Evolutionary conservation across 2,797 vertebrate genomes (phyloP), one percentile per base, ranked within the genome.

Genomic region (Leuciscus waleckii): DNA sequence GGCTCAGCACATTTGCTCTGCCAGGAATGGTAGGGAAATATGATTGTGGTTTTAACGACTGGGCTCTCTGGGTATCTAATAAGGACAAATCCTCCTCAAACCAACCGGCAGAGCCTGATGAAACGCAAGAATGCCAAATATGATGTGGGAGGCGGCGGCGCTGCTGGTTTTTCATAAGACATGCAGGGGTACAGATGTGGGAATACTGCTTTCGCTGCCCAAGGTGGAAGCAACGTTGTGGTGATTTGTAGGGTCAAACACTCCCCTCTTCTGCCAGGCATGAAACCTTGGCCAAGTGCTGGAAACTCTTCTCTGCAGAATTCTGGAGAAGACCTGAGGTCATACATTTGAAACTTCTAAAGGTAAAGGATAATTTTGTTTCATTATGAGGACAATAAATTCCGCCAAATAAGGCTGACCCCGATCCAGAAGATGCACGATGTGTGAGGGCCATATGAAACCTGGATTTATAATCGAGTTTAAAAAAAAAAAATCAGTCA

Each of bases 1-100:
- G 11, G 56, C 29, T 82, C 56, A 65, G 41, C 70, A 74, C 41
- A 70, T 82, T 49, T 74, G 23, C 23, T 65, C 9, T 39, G 81
- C 58, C 56, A 65, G 58, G 21, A 83, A 37, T 65, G 21, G 29
- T 11, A 76, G 70, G 6, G 43, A 67, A 68, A 79, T 29, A 75
- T 21, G 32, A 73, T 43, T 84, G 81, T 32, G 87, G 49, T 75
- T 87, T 79, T 69, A 87, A 82, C 73, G 68, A 46, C 84, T 56
- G 73, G 23, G 58, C 19, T 74, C 76, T 85, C 56, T 9, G 49
- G 4, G n/a, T 63, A 51, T 86, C 54, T 79, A 87, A 81, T 54
- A 85, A 73, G 65, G 56, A 78, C 35, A 81, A 83, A 78, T 79
- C 74, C 63, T 63, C 32, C 23, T 75, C 26, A 69, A 35, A 79